Percentiles rank a stretch among this genome's conserved stretches.
Conservation (phyloP, 2,888 invertebrate species). For the Panzeria rudis region DNA sequence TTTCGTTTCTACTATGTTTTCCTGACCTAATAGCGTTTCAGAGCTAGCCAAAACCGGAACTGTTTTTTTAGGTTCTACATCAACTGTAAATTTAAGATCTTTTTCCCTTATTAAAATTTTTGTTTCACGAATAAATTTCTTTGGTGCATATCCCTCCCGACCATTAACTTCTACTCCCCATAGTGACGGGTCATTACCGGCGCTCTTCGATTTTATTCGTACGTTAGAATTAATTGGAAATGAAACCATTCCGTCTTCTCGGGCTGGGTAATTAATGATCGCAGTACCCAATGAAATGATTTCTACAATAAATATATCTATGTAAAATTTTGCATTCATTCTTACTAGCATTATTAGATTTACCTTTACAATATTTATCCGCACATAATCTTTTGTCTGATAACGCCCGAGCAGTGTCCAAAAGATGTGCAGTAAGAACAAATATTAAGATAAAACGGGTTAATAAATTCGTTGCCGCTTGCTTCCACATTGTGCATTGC, state of each 20-base stretch:
- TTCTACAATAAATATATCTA: slow-evolving; percentile 71
- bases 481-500: slow-evolving; percentile 71
- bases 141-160: slow-evolving; percentile 88
- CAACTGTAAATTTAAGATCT: slow-evolving; percentile 82
- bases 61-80: slow-evolving; percentile 73
- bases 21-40: slow-evolving; percentile 70
- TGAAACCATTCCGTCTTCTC: slow-evolving; percentile 86
- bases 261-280: slow-evolving; percentile 85
- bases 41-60: slow-evolving; percentile 72
- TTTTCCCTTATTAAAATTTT: slow-evolving; percentile 84
- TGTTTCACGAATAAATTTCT: slow-evolving; percentile 86
- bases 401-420: slow-evolving; percentile 81
- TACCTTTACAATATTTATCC: slow-evolving; percentile 89
- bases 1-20: slow-evolving; percentile 46
- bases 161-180: slow-evolving; percentile 90
- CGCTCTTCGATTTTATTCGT: slow-evolving; percentile 88
- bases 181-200: slow-evolving; percentile 84
- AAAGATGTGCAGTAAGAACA: slow-evolving; percentile 70
- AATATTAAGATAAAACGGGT: slow-evolving; percentile 50
- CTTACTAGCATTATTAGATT: slow-evolving; percentile 73
- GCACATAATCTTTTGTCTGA: slow-evolving; percentile 89
- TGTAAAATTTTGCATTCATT: background rate
- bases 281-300: slow-evolving; percentile 86
- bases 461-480: slow-evolving; percentile 60
- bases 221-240: slow-evolving; percentile 86